These are phyloP conservation scores for Notodonta dromedarius DNA, from an alignment of 2,888 invertebrate genomes.

Conservation along the genomic window DNA sequence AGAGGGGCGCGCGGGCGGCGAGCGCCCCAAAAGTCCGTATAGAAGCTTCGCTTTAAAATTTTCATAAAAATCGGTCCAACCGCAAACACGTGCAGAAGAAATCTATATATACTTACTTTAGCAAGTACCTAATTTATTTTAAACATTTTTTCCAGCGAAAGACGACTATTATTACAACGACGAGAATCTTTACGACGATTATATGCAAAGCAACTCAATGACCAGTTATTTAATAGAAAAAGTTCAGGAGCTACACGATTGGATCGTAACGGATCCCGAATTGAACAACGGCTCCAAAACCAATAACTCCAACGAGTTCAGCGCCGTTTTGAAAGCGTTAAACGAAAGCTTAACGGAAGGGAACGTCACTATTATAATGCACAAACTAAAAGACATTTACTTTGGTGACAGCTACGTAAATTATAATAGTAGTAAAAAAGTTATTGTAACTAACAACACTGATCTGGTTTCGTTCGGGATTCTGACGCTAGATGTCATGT, in stretches of 20 bases:
- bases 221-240: constrained; percentile 79
- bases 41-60: too few relatives aligned
- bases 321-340: constrained; percentile 71
- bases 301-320: constrained; percentile 54
- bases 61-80: too few relatives aligned
- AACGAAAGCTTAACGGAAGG: constrained; percentile 81
- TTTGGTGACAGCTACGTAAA: constrained; percentile 68
- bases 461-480: constrained; percentile 83
- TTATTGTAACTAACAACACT: constrained; percentile 71
- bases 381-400: constrained; percentile 80
- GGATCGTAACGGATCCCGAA: constrained; percentile 74
- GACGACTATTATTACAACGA: constrained; percentile 75
- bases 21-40: too few relatives aligned
- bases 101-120: too few relatives aligned
- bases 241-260: constrained; percentile 79
- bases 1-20: too few relatives aligned
- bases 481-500: constrained; percentile 82
- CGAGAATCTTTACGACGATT: constrained; percentile 74
- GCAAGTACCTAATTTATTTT: too few relatives aligned
- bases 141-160: constrained; percentile 17
- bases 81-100: too few relatives aligned
- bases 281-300: constrained; percentile 46
- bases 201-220: constrained; percentile 76
- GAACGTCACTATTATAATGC: constrained; percentile 76
- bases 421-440: constrained; percentile 55